These are phyloP conservation scores for Troides oblongomaculatus DNA, from an alignment of 2,888 invertebrate species.

Conservation along the genomic window DNA sequence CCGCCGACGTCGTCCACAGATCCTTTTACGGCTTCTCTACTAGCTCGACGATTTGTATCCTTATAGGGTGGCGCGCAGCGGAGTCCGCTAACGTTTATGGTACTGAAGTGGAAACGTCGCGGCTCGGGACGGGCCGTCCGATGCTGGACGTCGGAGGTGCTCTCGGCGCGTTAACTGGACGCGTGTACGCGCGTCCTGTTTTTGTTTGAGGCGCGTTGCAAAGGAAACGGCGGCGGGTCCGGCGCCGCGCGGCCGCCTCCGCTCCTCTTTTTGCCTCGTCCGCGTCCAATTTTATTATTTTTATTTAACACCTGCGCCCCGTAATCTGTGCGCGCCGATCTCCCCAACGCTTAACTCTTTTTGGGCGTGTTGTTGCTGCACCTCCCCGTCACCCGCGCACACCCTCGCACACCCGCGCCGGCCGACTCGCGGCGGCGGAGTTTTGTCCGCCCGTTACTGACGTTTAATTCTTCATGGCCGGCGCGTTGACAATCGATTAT, in stretches of 20 bases:
- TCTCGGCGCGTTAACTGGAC: conserved; percentile 55
- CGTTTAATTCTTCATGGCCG: conserved; percentile 73
- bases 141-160: conserved; percentile 55
- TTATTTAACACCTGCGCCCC: conserved; percentile 79
- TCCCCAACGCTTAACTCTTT: conserved; percentile 79
- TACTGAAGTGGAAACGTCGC: conserved; percentile 50
- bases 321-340: conserved; percentile 78
- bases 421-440: conserved; percentile 70
- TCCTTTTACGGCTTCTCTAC: conserved; percentile 37
- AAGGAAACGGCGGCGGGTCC: conserved; percentile 70
- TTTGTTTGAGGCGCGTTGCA: conserved; percentile 63
- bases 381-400: too few species aligned
- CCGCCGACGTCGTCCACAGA: not conserved
- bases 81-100: conserved; percentile 50
- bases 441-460: conserved; percentile 68
- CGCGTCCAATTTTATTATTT: conserved; percentile 76
- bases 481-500: conserved; percentile 71
- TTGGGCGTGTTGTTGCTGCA: conserved; percentile 55
- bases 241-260: conserved; percentile 73
- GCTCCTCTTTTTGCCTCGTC: conserved; percentile 70
- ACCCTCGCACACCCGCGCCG: conserved; percentile 29
- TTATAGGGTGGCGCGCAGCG: conserved; percentile 43
- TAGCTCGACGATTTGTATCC: conserved; percentile 44
- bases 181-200: conserved; percentile 55
- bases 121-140: conserved; percentile 50